Conservation (phyloP, 1,140 invertebrate species). For the Drosophila pachea region DNA sequence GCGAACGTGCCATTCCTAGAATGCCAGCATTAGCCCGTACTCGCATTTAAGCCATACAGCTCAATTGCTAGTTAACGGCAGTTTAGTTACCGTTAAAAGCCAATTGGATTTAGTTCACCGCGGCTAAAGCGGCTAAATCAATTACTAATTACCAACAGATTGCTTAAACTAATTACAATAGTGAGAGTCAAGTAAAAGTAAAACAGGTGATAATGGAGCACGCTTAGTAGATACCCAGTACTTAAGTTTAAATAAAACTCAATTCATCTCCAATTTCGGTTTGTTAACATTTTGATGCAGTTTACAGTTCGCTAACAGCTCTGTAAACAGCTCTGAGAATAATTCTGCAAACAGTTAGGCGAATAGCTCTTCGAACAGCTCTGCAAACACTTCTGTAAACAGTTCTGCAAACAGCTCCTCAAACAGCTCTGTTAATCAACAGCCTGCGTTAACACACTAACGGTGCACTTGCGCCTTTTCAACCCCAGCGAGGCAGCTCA, state of each 20-base stretch:
- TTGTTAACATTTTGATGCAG: neutral
- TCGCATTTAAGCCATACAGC: neutral
- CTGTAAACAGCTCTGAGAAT: neutral
- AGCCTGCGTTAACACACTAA: neutral
- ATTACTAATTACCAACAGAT: neutral
- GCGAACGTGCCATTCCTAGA: constrained; percentile 43
- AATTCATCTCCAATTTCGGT: neutral
- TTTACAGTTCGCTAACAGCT: neutral
- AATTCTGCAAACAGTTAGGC: neutral
- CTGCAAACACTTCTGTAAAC: neutral
- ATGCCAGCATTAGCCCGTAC: constrained; percentile 18
- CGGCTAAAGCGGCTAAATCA: neutral
- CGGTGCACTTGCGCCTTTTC: constrained; percentile 28
- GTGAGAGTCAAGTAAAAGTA: constrained; percentile 1
- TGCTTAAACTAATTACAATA: neutral
- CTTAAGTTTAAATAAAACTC: neutral
- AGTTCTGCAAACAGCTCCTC: neutral
- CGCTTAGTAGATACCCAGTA: neutral
- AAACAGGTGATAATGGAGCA: neutral
- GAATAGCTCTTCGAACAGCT: neutral
- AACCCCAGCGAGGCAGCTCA: neutral
- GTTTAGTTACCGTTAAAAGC: constrained; percentile 14
- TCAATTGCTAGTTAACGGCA: neutral
- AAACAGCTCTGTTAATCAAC: constrained; percentile 5
- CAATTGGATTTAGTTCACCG: neutral